Evolutionary conservation across 1,140 invertebrate species (phyloP).

Genomic region (Danaus melanippus): DNA sequence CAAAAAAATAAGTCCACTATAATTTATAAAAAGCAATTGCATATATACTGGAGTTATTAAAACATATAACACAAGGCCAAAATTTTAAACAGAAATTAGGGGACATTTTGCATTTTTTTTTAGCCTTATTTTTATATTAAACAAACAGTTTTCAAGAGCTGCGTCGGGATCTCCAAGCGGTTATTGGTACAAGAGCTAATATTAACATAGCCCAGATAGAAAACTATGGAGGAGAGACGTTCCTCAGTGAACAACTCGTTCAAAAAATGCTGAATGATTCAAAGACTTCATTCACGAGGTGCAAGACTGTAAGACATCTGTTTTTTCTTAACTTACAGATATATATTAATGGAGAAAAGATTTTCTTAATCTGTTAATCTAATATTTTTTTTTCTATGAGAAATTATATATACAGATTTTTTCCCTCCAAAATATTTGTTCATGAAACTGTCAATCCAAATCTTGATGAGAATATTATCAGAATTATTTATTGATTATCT

Average conservation of each 20-base stretch:
- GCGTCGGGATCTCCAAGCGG: conserved; percentile 92
- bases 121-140: no score
- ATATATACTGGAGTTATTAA: no score
- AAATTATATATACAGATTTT: not conserved
- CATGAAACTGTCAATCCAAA: no score
- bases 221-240: conserved; percentile 97
- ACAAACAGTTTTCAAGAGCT: conserved; percentile 88
- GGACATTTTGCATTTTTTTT: conserved; percentile 15
- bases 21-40: no score
- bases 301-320: conserved; percentile 78
- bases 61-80: no score
- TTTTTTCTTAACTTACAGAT: no score
- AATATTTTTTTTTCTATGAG: not conserved
- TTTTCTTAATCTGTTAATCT: conserved; percentile 29
- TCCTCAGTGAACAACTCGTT: conserved; percentile 96
- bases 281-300: conserved; percentile 91
- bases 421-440: no score
- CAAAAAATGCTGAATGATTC: conserved; percentile 93
- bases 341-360: conserved; percentile 12
- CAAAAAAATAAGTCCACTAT: no score
- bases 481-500: no score
- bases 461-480: no score
- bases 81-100: not conserved
- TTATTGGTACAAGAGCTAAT: conserved; percentile 91
- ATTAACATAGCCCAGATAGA: conserved; percentile 95